Percentiles rank a stretch among this genome's conserved stretches.
Conservation (phyloP, 2,113 vertebrate genomes). For the Oryctolagus cuniculus region mOryCun1.1 NC_091439.1:105341001-105341500, state of each 20-base stretch:
- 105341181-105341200: background rate
- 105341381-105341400: background rate
- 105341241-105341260: background rate
- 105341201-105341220: background rate
- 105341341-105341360: background rate
- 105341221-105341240: too few species aligned
- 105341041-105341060: background rate
- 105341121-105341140: background rate
- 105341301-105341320: background rate
- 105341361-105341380: background rate
- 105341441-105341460: background rate
- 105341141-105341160: background rate
- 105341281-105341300: background rate
- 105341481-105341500: background rate
- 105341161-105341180: background rate
- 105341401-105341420: background rate
- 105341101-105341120: background rate
- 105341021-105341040: background rate
- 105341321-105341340: background rate
- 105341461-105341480: background rate
- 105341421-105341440: background rate
- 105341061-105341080: background rate
- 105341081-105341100: fast-evolving
- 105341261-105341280: background rate
- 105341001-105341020: background rate